These are phyloP conservation scores for Sogatella furcifera DNA, from an alignment of 1,140 invertebrate species.

Conservation along the genomic window DNA sequence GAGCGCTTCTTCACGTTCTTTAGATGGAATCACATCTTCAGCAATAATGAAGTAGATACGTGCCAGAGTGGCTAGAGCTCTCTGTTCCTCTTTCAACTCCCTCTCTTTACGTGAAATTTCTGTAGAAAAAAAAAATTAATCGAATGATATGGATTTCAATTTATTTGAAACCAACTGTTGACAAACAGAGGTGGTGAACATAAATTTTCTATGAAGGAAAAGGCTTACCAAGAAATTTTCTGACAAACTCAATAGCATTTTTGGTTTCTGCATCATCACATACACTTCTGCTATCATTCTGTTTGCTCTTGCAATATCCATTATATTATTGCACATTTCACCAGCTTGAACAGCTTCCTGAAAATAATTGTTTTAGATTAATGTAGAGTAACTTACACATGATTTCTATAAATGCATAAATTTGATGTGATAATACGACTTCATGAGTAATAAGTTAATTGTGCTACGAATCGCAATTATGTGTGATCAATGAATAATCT, in stretches of 20 bases:
- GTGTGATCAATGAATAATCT: too few relatives aligned
- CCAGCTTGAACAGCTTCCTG: not conserved
- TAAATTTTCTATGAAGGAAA: not conserved
- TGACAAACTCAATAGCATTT: not conserved
- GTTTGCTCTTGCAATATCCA: not conserved
- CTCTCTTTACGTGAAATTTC: not conserved
- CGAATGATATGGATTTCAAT: too few relatives aligned
- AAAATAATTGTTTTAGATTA: too few relatives aligned
- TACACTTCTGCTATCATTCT: slow-evolving; percentile 1
- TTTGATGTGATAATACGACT: too few relatives aligned
- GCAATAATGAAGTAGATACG: not conserved
- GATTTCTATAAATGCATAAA: too few relatives aligned
- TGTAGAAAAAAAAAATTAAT: not conserved
- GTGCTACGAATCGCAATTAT: too few relatives aligned
- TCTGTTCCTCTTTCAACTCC: not conserved
- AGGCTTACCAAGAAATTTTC: not conserved
- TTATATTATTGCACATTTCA: not conserved
- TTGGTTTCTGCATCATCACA: not conserved
- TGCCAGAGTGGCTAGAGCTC: not conserved
- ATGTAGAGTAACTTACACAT: too few relatives aligned
- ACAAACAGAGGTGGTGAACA: too few relatives aligned
- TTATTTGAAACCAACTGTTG: too few relatives aligned
- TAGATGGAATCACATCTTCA: not conserved
- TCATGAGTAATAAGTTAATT: too few relatives aligned
- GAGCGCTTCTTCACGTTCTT: not conserved